phyloP scores from a whole-genome alignment of 2,888 invertebrate genomes.

The Acholoe squamosa region DNA sequence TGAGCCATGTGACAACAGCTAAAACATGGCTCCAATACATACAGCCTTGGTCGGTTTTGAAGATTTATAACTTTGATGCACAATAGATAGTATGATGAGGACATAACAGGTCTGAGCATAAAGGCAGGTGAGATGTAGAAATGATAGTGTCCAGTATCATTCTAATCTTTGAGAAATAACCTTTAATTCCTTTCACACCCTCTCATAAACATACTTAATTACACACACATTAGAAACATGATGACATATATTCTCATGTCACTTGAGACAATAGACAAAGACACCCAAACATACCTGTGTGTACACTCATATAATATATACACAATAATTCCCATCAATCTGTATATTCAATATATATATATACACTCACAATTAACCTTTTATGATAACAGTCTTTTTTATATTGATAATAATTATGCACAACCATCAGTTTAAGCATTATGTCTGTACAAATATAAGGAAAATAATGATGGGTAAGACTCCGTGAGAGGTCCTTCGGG shows the following conservation, averaged over 20 bases:
- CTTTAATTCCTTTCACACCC: too few relatives aligned
- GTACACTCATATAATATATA: not conserved
- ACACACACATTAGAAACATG: not conserved
- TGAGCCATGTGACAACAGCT: too few relatives aligned
- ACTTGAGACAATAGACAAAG: too few relatives aligned
- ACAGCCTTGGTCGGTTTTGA: too few relatives aligned
- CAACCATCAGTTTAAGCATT: conserved; percentile 35
- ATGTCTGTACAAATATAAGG: conserved; percentile 60
- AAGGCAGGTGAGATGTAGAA: too few relatives aligned
- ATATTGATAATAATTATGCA: not conserved
- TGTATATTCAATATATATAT: conserved; percentile 9
- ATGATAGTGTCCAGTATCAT: too few relatives aligned
- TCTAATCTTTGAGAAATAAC: too few relatives aligned
- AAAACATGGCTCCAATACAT: too few relatives aligned
- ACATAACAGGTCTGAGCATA: too few relatives aligned
- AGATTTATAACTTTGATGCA: too few relatives aligned
- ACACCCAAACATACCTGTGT: too few relatives aligned
- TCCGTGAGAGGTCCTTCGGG: conserved; percentile 39
- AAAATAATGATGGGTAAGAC: conserved; percentile 31
- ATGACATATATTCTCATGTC: not conserved
- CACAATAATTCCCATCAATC: not conserved
- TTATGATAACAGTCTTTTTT: not conserved
- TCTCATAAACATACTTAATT: not conserved
- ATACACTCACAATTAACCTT: not conserved
- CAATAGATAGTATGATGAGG: too few relatives aligned